phyloP scores from a whole-genome alignment of 1,140 invertebrate genomes.

The Drosophila teissieri region DNA sequence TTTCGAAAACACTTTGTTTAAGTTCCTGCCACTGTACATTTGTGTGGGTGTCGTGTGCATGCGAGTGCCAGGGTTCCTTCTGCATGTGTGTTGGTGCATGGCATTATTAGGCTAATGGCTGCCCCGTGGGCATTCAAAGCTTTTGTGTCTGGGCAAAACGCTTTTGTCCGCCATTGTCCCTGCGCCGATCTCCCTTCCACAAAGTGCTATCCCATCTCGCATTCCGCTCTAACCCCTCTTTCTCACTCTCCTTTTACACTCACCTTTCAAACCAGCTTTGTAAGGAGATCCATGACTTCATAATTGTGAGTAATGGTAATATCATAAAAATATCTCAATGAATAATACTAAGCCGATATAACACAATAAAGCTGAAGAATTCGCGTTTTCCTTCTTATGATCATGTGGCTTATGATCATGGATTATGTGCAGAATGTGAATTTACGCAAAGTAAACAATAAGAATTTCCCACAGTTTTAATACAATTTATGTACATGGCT shows the following conservation, averaged over 20 bases:
- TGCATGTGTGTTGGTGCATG: constrained; percentile 47
- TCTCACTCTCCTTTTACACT: background rate
- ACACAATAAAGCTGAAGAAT: background rate
- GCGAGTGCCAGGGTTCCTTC: constrained; percentile 11
- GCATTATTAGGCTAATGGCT: constrained; percentile 81
- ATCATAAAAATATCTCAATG: too few relatives aligned
- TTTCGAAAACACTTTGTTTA: background rate
- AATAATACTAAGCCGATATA: too few relatives aligned
- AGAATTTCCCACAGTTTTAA: too few relatives aligned
- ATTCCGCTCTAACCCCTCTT: background rate
- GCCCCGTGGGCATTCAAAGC: constrained; percentile 77
- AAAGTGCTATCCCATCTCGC: background rate
- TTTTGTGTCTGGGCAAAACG: constrained; percentile 76
- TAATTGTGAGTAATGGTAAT: background rate
- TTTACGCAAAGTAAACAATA: too few relatives aligned
- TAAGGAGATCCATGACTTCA: background rate
- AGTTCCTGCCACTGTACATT: constrained; percentile 8
- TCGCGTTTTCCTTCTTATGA: background rate
- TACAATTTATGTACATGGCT: background rate
- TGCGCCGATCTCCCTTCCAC: constrained; percentile 1
- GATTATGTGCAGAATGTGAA: too few relatives aligned
- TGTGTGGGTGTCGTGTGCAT: constrained; percentile 14
- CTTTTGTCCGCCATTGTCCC: constrained; percentile 56
- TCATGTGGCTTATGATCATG: too few relatives aligned
- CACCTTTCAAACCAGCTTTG: background rate